Evolutionary conservation across 1,140 invertebrate genomes (phyloP), one percentile per base, ranked within the genome.

Genomic region (Hestina assimilis): DNA sequence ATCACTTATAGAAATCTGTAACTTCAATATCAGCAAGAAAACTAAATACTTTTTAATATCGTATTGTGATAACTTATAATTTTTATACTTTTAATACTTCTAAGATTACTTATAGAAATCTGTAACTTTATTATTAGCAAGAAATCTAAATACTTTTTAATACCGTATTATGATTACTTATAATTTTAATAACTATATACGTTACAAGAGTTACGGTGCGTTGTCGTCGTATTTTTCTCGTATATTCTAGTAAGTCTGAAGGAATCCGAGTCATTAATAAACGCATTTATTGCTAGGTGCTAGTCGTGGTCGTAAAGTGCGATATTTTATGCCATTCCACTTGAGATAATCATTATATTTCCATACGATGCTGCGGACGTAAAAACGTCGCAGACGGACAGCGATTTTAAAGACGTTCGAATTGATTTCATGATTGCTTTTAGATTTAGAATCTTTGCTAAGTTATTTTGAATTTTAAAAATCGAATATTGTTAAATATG

Each of bases 281-380:
- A 51, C 66, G 64, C 64, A 67, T 69, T 73, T 65, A 72, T 65
- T 68, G 68, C 60, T 61, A 65, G 56, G 48, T 46, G 41, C 54
- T 45, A 50, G 57, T 64, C 23, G 45, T 8, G 24, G 42, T 50
- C 56, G 48, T 76, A 76, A 74, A 76, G 41, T 64, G 24, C 6
- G 14, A 31, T 55, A 59, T 67, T 76, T 76, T 75, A 75, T 69
- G 50, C 54, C 54, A 33, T 48, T 19, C 52, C 48, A 59, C 40
- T 43, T 33, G 54, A 72, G 59, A 69, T 75, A 71, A 74, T 74
- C 71, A 69, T 59, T 59, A 60, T 64, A 71, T 67, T 72, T 50
- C 52, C 57, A 64, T 59, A 65, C 57, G 46, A 57, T 17, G 35
- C 50, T 46, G 24, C 11, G 54, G 54, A 52, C 50, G 63, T 54